Percentiles rank a stretch among this genome's conserved stretches.
Conservation (phyloP, 2,888 invertebrate genomes). For the Zele albiditarsus region DNA sequence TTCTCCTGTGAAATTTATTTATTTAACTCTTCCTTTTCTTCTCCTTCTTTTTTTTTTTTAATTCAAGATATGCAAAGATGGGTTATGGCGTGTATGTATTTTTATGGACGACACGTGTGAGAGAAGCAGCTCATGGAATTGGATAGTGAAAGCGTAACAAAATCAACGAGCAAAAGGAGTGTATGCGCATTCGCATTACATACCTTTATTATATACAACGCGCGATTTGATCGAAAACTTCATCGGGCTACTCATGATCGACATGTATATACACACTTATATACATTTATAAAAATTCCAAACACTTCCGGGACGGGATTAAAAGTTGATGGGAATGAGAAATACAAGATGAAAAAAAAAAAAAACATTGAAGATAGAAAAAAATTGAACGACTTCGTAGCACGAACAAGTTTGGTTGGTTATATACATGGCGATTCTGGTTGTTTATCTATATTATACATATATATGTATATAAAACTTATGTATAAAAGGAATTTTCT, state of each 20-base stretch:
- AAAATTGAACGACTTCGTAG: slow-evolving; percentile 15
- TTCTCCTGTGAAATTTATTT: background rate
- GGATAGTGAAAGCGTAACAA: slow-evolving; percentile 54
- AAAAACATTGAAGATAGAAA: slow-evolving; percentile 13
- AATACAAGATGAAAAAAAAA: slow-evolving; percentile 9
- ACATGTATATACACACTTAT: slow-evolving; percentile 32
- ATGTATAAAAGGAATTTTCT: background rate
- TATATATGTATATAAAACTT: background rate
- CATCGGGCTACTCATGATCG: slow-evolving; percentile 37
- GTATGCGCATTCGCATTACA: slow-evolving; percentile 13
- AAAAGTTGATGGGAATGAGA: slow-evolving; percentile 9
- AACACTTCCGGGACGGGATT: slow-evolving; percentile 22
- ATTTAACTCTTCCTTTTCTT: background rate
- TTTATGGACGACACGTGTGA: slow-evolving; percentile 1
- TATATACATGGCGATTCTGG: slow-evolving; percentile 4
- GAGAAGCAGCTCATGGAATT: slow-evolving; percentile 26
- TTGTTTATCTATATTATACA: slow-evolving; percentile 2
- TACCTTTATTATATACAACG: background rate
- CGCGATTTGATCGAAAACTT: slow-evolving; percentile 36
- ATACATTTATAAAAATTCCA: background rate
- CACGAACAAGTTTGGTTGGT: slow-evolving; percentile 23
- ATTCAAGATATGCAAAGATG: slow-evolving; percentile 13
- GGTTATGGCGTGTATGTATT: slow-evolving; percentile 27
- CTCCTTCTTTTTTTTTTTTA: slow-evolving; percentile 21
- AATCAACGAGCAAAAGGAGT: slow-evolving; percentile 43